A percentile compares a stretch with the other conserved stretches of the same genome.
phyloP scores from a whole-genome alignment of 2,113 vertebrate species.

The Ophthalmotilapia sp. region DNA sequence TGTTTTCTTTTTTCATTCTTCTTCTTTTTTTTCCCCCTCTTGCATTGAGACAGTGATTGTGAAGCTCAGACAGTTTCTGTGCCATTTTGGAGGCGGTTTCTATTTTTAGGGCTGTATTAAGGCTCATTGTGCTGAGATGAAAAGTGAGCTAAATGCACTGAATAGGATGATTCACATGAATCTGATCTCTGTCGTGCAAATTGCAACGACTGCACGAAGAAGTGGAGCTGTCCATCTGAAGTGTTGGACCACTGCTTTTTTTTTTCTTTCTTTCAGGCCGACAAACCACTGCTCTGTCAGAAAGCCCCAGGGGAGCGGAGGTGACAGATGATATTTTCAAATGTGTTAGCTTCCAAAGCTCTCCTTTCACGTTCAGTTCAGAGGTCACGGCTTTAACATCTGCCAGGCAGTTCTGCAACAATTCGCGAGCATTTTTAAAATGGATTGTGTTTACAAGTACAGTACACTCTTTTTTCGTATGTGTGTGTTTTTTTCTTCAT shows the following conservation, averaged over 20 bases:
- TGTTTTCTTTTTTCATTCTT: not conserved
- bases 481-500: not conserved
- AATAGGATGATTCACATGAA: not conserved
- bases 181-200: not conserved
- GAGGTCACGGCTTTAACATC: constrained; percentile 25
- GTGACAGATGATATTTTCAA: constrained; percentile 57
- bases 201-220: not conserved
- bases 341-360: constrained; percentile 35
- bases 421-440: not conserved
- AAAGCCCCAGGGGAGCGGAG: constrained; percentile 3
- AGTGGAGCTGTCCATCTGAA: not conserved
- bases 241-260: not conserved
- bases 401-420: not conserved
- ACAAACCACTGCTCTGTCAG: constrained; percentile 7
- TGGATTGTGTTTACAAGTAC: not conserved
- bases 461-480: not conserved
- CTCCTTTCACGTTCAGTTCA: constrained; percentile 28
- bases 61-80: constrained; percentile 13
- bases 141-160: constrained; percentile 33
- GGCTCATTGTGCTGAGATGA: constrained; percentile 27
- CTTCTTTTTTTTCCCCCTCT: not conserved
- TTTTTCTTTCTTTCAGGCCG: not conserved
- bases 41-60: not conserved
- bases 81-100: constrained; percentile 22
- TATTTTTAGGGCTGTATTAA: constrained; percentile 44